Evolutionary conservation across 2,797 vertebrate genomes (phyloP), one percentile per base, ranked within the genome.

Genomic region (Poeciliopsis gracilis): DNA sequence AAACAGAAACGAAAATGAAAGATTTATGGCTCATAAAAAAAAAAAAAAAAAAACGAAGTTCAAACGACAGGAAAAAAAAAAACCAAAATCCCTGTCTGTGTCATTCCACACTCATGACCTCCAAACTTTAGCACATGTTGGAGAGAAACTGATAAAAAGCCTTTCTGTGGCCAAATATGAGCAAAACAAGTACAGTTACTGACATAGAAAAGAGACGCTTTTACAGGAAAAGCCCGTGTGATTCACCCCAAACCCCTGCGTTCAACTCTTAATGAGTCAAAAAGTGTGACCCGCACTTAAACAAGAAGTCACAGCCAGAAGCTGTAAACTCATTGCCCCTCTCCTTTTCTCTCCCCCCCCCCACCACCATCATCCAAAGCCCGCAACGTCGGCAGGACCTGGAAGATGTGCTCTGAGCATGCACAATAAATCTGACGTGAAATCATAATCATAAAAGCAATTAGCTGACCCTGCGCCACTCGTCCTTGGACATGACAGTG

Each of bases 371-470:
- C 66, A 69, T 69, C 66, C 38, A 13, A 84, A 94, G 93, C 92
- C 89, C 91, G 91, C 93, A 90, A 89, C 90, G 91, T 95, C 94
- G 89, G 91, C 93, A 94, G 92, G 93, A 94, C 93, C 92, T 94
- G 90, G 92, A 92, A 95, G 93, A 94, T 93, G 92, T 92, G 94
- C 95, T 95, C 88, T 46, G 91, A 95, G 94, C 95, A 95, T 92
- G 95, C 95, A 95, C 95, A 87, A 96, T 96, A 96, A 96, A 96
- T 96, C 94, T 95, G 94, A 96, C 93, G 94, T 95, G 94, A 95
- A 96, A 96, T 96, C 95, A 96, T 96, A 96, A 96, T 95, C 95
- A 96, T 96, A 96, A 96, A 96, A 95, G 95, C 95, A 96, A 96
- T 96, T 96, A 95, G 96, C 94, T 96, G 95, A 96, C 95, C 95